phyloP scores from a whole-genome alignment of 1,140 invertebrate genomes.

The Acromyrmex echinatior region DNA sequence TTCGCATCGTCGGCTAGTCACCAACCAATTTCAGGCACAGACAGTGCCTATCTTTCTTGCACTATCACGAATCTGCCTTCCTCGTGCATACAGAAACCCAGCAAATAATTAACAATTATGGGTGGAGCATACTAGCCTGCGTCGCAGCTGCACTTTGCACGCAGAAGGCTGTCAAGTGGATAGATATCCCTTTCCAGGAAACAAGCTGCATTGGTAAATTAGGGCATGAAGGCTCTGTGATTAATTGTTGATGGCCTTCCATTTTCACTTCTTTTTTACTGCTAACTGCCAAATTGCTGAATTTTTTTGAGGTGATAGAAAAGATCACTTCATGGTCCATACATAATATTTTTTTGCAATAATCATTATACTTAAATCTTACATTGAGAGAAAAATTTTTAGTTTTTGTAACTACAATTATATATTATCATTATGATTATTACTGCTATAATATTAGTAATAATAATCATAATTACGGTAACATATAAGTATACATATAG shows the following conservation, averaged over 20 bases:
- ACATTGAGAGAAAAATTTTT: too few relatives aligned
- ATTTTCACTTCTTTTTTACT: constrained; percentile 68
- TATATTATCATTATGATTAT: too few relatives aligned
- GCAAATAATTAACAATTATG: constrained; percentile 63
- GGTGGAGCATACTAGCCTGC: constrained; percentile 54
- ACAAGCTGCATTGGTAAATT: constrained; percentile 46
- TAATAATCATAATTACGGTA: too few relatives aligned
- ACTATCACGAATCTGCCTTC: constrained; percentile 34
- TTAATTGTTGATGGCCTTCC: constrained; percentile 46
- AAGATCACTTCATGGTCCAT: background rate
- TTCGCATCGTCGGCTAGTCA: constrained; percentile 73
- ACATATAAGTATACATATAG: background rate
- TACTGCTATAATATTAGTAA: too few relatives aligned
- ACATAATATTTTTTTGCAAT: background rate
- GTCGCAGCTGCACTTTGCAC: constrained; percentile 77
- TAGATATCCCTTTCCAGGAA: constrained; percentile 63
- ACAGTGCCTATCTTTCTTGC: constrained; percentile 41
- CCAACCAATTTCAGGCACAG: constrained; percentile 74
- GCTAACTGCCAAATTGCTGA: background rate
- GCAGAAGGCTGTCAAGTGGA: constrained; percentile 81
- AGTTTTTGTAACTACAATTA: too few relatives aligned
- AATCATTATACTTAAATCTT: background rate
- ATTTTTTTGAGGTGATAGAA: background rate
- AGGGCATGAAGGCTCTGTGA: constrained; percentile 44
- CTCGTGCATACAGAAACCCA: constrained; percentile 1